Base-by-base conservation (phyloP, 1,140 invertebrate species). In the Ceratina calcarata region DNA sequence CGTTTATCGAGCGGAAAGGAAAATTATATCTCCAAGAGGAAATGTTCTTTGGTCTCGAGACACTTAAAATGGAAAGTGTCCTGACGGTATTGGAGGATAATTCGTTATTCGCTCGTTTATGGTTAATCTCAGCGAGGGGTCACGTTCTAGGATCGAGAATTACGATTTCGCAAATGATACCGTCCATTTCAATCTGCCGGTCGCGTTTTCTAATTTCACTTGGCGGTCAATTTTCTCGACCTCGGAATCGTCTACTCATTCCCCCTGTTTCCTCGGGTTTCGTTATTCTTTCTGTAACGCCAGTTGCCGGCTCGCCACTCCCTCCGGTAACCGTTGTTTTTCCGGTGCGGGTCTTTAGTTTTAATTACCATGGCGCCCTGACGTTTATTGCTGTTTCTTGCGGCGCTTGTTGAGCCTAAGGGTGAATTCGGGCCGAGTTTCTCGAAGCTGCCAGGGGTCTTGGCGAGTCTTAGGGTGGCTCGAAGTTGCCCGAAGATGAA, bases 381-480 rank as follows among this genome's bases (percentile, higher is more conserved):
- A 92, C 91, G 91, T 91, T 92, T 92, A 92, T 92, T 92, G 90
- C 90, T 88, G 86, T 88, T 91, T 91, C 90, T 92, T 92, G 90
- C 78, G 87, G 90, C 87, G 72, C 80, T 83, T 60, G 86, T 80
- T 78, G 82, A 78, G 80, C 76, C 74, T 81, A 82, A 83, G 86
- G 77, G 85, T 86, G 86, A 88, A 87, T 88, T 75, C 74, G 78
- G 82, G 79, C 75, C 55, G 82, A 82, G 82, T 81, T 83, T 86
- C 81, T 81, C n/a, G 77, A 80, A 82, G 82, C 83, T 71, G 82
- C 72, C 70, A 66, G 57, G 61, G 51, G 65, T 71, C 27, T 67
- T 53, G 62, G 67, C 65, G 69, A 75, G 72, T 72, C 76, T 79
- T 82, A 77, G 76, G 80, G 83, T 68, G 81, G 80, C 84, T 80